Evolutionary conservation across 2,888 invertebrate genomes (phyloP), one percentile per base, ranked within the genome.

Genomic region (Eudasyphora cyanicolor): DNA sequence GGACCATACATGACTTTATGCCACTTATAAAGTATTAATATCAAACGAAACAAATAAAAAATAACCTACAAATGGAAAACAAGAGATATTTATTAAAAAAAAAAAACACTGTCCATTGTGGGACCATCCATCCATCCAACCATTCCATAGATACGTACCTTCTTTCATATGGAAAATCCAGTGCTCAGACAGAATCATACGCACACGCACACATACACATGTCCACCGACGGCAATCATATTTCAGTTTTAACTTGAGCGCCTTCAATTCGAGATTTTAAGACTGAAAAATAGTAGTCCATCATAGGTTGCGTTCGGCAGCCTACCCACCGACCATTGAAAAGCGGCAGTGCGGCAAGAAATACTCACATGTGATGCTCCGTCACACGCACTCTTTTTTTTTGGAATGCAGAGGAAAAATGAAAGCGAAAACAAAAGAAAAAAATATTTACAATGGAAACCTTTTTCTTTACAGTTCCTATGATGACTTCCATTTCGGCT

Each of bases 1-100:
- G 70, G 77, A 82, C 77, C 82, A 82, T 70, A 78, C 78, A 82
- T 82, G 78, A 78, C 82, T 82, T 70, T 57, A 78, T 82, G 78
- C 70, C 82, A 82, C 82, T 78, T 78, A 45, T 71, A 82, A 78
- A 78, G 82, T 78, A 82, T 82, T 82, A 82, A 78, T 78, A 70
- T 70, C 70, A 69, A 42, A 75, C 19, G n/a, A 62, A 69, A 67
- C 19, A 74, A 27, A 62, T 12, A 38, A 29, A 73, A 60, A 60
- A 8, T n/a, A 8, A 70, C 0, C 19, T 27, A 73, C 14, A 57
- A 54, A 35, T 38, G 32, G 24, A 70, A 51, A 19, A 76, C 71
- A 76, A 42, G 35, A 67, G 24, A 74, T 67, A 32, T 45, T 74
- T 76, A 8, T 45, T 19, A 19, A 70, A 38, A 57, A 60, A 14